phyloP scores from a whole-genome alignment of 2,888 invertebrate genomes.

The Volucella zonaria region DNA sequence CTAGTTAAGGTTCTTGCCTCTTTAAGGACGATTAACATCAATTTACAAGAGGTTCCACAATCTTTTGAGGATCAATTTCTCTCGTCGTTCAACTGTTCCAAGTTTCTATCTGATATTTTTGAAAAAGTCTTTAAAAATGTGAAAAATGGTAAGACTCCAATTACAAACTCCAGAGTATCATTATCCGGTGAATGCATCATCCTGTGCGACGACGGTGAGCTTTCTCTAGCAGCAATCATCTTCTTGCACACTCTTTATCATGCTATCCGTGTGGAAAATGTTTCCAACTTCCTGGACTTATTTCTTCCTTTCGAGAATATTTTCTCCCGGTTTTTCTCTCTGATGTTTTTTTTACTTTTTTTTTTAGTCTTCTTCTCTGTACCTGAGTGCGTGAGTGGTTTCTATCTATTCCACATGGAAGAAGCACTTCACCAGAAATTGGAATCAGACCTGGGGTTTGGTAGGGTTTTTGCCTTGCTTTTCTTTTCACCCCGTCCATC shows the following conservation, averaged over 20 bases:
- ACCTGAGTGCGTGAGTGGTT: conserved; percentile 50
- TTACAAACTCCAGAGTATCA: conserved; percentile 35
- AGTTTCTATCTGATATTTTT: neutral
- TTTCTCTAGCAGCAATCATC: conserved; percentile 12
- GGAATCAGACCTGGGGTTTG: conserved; percentile 17
- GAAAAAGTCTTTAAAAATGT: conserved; percentile 38
- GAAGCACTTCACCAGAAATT: conserved; percentile 17
- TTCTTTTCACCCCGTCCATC: neutral
- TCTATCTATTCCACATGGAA: neutral
- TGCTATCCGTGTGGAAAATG: conserved; percentile 35
- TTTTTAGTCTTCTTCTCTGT: neutral
- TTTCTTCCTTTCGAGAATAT: neutral
- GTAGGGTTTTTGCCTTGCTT: conserved; percentile 1
- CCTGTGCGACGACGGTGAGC: conserved; percentile 8
- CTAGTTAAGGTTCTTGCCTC: neutral
- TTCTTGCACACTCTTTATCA: conserved; percentile 16
- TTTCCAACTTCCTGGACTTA: conserved; percentile 28
- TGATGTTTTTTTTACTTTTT: conserved; percentile 5
- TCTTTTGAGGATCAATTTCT: conserved; percentile 23
- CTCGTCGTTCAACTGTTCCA: conserved; percentile 14
- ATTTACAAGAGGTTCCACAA: conserved; percentile 35
- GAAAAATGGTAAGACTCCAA: conserved; percentile 26
- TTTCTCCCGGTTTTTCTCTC: neutral
- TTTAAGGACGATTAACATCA: conserved; percentile 15
- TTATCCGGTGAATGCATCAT: conserved; percentile 56